Percentiles rank a stretch among this genome's conserved stretches.
Evolutionary conservation across 1,140 invertebrate species (phyloP).

Genomic region (Zophobas atratus): DNA sequence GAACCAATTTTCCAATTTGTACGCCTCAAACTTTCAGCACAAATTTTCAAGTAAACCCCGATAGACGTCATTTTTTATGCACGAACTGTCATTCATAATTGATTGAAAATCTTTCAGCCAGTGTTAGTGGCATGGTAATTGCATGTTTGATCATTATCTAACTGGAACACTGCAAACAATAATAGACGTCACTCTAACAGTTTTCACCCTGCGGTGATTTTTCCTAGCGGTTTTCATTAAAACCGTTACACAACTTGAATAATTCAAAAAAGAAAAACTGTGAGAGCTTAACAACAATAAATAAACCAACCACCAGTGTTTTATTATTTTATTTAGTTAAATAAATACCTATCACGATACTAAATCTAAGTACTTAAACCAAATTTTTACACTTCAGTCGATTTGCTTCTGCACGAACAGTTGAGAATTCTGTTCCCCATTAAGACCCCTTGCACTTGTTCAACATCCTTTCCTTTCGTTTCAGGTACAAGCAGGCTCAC

Average conservation of each 20-base stretch:
- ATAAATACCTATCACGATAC: not conserved
- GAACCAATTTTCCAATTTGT: too few relatives aligned
- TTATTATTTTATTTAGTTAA: not conserved
- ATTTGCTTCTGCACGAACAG: not conserved
- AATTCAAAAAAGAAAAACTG: too few relatives aligned
- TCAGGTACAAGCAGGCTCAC: constrained; percentile 73
- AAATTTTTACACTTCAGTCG: not conserved
- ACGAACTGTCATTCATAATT: not conserved
- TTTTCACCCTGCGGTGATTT: too few relatives aligned
- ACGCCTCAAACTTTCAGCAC: too few relatives aligned
- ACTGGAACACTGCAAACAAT: constrained; percentile 5
- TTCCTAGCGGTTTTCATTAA: not conserved
- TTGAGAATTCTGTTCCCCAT: constrained; percentile 60
- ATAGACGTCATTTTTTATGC: not conserved
- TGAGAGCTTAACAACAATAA: too few relatives aligned
- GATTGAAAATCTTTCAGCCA: constrained; percentile 4
- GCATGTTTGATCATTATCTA: constrained; percentile 9
- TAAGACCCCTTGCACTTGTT: constrained; percentile 72
- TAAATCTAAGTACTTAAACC: not conserved
- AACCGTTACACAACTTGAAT: not conserved
- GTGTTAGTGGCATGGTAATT: constrained; percentile 1
- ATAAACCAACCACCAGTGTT: too few relatives aligned
- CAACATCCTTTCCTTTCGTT: constrained; percentile 73
- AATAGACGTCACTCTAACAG: constrained; percentile 1
- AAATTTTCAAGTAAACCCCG: not conserved